Percentiles rank a stretch among this genome's conserved stretches.
These are phyloP conservation scores for Accipiter virgatus DNA, from an alignment of 2,113 vertebrate species.

Conservation along the genomic window DNA sequence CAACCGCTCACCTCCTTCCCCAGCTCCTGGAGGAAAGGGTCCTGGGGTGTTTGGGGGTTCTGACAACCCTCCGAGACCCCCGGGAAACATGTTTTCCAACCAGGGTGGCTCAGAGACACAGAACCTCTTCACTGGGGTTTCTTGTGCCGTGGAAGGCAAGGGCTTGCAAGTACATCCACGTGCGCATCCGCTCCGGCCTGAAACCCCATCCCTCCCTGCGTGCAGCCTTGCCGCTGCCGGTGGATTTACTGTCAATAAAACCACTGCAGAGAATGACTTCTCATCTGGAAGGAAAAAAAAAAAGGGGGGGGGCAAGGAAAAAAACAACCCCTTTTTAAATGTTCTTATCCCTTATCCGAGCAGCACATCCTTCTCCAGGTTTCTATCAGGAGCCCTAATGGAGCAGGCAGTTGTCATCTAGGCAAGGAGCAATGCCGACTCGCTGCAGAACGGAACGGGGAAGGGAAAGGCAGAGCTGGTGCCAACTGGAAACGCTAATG, in stretches of 20 bases:
- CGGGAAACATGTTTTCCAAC: fast-evolving
- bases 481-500: background rate
- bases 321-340: background rate
- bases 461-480: background rate
- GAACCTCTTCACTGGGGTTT: background rate
- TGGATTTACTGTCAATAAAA: conserved; percentile 6
- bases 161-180: fast-evolving
- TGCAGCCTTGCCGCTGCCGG: background rate
- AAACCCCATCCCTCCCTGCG: background rate
- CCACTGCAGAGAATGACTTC: background rate
- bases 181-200: background rate
- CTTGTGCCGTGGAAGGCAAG: fast-evolving
- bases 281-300: background rate
- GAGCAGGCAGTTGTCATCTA: background rate
- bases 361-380: background rate
- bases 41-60: too few species aligned
- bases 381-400: background rate
- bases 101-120: background rate
- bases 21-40: background rate
- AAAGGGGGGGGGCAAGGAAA: background rate
- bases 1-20: background rate
- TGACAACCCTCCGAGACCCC: fast-evolving
- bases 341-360: background rate
- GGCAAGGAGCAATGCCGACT: background rate
- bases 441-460: background rate